A percentile compares a stretch with the other conserved stretches of the same genome.
phyloP scores from a whole-genome alignment of 1,140 invertebrate species.

The Aleiodes sp. region DNA sequence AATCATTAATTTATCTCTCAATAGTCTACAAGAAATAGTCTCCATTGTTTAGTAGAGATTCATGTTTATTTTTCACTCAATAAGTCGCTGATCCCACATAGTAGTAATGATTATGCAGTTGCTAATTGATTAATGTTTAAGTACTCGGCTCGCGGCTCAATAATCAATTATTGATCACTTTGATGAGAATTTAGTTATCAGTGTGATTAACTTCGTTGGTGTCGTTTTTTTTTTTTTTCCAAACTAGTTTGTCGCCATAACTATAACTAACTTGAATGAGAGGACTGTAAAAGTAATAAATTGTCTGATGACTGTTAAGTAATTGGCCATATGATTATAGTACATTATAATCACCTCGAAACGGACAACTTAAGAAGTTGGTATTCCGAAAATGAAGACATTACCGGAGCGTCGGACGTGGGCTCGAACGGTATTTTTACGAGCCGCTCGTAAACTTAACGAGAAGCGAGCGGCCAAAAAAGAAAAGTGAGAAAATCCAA shows the following conservation, averaged over 20 bases:
- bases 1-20: not conserved
- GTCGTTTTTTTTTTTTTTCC: too few species aligned
- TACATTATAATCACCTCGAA: slow-evolving; percentile 61
- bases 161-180: too few species aligned
- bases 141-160: too few species aligned
- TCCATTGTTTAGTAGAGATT: too few species aligned
- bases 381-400: slow-evolving; percentile 63
- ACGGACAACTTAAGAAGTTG: slow-evolving; percentile 47
- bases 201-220: too few species aligned
- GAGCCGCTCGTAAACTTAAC: slow-evolving; percentile 67
- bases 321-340: slow-evolving; percentile 63
- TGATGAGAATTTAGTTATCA: too few species aligned
- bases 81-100: too few species aligned
- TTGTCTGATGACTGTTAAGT: slow-evolving; percentile 60
- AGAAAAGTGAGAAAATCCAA: not conserved
- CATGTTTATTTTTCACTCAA: too few species aligned
- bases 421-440: slow-evolving; percentile 65
- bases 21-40: too few species aligned
- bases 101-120: too few species aligned
- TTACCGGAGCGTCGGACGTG: slow-evolving; percentile 50
- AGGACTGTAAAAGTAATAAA: slow-evolving; percentile 47
- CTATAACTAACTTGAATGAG: not conserved
- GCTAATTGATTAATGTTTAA: too few species aligned
- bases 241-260: too few species aligned
- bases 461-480: slow-evolving; percentile 52